These are phyloP conservation scores for Lanius ludovicianus DNA, from an alignment of 2,113 vertebrate species.

Conservation along the genomic window DNA sequence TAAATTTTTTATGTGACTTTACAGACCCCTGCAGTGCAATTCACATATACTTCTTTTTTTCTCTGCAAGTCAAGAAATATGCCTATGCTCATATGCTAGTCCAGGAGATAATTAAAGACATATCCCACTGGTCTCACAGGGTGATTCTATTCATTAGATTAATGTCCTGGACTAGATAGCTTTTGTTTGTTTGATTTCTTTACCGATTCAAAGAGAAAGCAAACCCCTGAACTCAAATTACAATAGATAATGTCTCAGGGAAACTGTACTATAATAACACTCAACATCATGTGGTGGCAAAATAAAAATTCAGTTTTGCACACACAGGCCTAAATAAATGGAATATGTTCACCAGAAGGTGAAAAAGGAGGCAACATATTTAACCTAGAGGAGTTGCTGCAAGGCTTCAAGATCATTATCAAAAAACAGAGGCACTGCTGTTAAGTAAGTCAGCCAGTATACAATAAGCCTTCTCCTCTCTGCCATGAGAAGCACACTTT, in stretches of 20 bases:
- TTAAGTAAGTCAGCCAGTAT: not conserved
- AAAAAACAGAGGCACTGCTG: not conserved
- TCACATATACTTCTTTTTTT: not conserved
- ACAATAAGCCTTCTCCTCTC: not conserved
- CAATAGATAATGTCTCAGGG: not conserved
- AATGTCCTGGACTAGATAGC: not conserved
- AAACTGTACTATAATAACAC: not conserved
- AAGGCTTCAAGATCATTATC: not conserved
- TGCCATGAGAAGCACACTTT: not conserved
- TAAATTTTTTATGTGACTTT: not conserved
- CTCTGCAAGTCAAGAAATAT: not conserved
- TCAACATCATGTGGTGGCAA: not conserved
- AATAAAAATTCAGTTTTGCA: not conserved
- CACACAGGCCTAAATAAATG: not conserved
- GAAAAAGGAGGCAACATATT: not conserved
- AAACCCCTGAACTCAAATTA: not conserved
- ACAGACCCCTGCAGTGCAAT: not conserved
- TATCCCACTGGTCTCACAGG: not conserved
- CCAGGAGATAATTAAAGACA: not conserved
- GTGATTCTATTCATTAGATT: not conserved
- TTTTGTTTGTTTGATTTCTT: conserved; percentile 4
- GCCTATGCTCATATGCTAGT: not conserved
- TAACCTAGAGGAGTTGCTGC: not conserved
- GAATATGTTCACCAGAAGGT: not conserved
- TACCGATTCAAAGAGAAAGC: not conserved